Conservation (phyloP, 2,888 invertebrate genomes). For the Agapetus fuscipes region DNA sequence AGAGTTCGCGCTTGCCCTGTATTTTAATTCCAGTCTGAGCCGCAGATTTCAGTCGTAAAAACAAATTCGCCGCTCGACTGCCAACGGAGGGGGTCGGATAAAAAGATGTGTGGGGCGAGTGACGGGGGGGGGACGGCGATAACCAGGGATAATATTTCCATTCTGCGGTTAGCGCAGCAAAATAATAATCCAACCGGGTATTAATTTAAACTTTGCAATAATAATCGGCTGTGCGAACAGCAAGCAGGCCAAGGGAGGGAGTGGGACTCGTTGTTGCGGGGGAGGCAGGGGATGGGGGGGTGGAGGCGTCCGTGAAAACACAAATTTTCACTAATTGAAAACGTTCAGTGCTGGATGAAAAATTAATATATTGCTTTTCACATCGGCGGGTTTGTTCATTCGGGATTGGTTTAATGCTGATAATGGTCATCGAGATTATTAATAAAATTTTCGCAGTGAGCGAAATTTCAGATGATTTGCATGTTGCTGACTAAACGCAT, state of each 20-base stretch:
- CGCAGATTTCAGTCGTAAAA: constrained; percentile 13
- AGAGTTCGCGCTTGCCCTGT: constrained; percentile 8
- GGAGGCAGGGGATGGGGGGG: too few relatives aligned
- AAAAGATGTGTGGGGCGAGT: constrained; percentile 1
- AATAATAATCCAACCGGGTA: constrained; percentile 10
- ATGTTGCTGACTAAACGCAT: too few relatives aligned
- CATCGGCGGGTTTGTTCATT: not conserved
- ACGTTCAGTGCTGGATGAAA: not conserved
- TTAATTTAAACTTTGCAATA: constrained; percentile 14
- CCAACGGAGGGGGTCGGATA: not conserved
- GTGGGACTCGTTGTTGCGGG: not conserved
- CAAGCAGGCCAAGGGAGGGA: not conserved
- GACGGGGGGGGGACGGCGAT: too few relatives aligned
- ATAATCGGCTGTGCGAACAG: constrained; percentile 11
- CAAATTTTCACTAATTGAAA: constrained; percentile 10
- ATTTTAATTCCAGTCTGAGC: too few relatives aligned
- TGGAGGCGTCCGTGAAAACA: constrained; percentile 7
- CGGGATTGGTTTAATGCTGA: not conserved
- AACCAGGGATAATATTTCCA: constrained; percentile 7
- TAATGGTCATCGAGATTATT: not conserved
- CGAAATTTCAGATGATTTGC: too few relatives aligned
- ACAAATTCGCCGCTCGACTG: constrained; percentile 7
- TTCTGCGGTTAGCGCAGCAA: constrained; percentile 10
- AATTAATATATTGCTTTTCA: not conserved
- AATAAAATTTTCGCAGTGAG: not conserved